A percentile compares a stretch with the other conserved stretches of the same genome.
Conservation (phyloP, 2,113 vertebrate genomes). For the Xerus inauris region DNA sequence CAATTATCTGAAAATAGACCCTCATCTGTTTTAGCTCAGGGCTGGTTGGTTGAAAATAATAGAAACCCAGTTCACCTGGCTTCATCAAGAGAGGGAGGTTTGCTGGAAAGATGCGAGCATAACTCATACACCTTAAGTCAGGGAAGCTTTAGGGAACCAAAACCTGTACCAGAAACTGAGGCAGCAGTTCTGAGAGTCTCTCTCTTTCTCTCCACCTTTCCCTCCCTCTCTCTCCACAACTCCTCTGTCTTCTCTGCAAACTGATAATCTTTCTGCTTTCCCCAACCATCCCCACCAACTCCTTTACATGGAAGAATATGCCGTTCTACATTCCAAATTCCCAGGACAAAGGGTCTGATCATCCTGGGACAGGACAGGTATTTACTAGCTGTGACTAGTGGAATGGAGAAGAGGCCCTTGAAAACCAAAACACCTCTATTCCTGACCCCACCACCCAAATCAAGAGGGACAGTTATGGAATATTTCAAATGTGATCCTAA, state of each 20-base stretch:
- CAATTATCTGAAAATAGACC: slow-evolving; percentile 77
- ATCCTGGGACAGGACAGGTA: background rate
- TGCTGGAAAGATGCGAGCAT: background rate
- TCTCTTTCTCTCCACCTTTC: background rate
- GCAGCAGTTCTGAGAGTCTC: background rate
- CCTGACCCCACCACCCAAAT: too few species aligned
- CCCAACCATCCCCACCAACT: accelerated
- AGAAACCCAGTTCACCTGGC: slow-evolving; percentile 64
- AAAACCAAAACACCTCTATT: background rate
- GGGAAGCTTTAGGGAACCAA: background rate
- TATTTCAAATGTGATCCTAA: background rate
- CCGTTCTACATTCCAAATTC: background rate
- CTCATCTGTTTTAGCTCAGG: slow-evolving; percentile 56
- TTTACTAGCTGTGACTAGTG: background rate
- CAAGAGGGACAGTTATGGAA: background rate
- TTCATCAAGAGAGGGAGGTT: slow-evolving; percentile 60
- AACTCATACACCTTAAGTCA: slow-evolving; percentile 11
- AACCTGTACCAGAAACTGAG: background rate
- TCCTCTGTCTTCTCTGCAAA: background rate
- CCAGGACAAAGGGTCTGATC: background rate
- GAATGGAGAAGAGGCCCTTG: background rate
- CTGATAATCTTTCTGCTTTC: background rate
- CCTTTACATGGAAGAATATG: background rate
- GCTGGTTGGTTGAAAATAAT: slow-evolving; percentile 62
- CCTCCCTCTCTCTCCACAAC: background rate